These are phyloP conservation scores for Pogonophryne albipinna DNA, from an alignment of 2,797 vertebrate genomes.

Conservation along the genomic window DNA sequence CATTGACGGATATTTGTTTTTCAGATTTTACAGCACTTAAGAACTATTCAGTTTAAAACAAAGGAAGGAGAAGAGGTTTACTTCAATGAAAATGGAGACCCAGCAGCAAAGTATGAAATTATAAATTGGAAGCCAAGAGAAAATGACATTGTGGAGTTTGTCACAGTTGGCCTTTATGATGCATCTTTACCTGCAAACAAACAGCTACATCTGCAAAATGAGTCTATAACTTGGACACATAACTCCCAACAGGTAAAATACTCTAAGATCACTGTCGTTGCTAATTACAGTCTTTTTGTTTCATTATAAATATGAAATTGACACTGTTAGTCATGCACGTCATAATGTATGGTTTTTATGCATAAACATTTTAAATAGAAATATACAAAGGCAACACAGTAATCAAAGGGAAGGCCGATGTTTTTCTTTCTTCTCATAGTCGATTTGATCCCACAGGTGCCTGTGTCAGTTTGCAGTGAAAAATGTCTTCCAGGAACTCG, in stretches of 20 bases:
- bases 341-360: no score
- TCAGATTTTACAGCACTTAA: slow-evolving; percentile 75
- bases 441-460: slow-evolving; percentile 56
- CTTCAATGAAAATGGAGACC: slow-evolving; percentile 82
- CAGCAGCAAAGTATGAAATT: slow-evolving; percentile 82
- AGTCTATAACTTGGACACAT: slow-evolving; percentile 70
- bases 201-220: slow-evolving; percentile 64
- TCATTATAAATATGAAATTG: no score
- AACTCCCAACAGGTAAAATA: slow-evolving; percentile 62
- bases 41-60: slow-evolving; percentile 67
- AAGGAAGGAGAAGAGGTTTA: slow-evolving; percentile 77
- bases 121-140: slow-evolving; percentile 81
- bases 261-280: background rate
- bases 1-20: background rate
- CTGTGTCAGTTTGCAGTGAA: slow-evolving; percentile 61
- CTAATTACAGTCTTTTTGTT: background rate
- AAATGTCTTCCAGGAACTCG: no score
- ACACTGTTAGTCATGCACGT: no score
- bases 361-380: no score
- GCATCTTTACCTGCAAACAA: slow-evolving; percentile 64
- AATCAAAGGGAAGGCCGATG: no score
- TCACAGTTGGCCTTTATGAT: slow-evolving; percentile 81
- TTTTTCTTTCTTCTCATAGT: background rate
- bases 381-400: no score
- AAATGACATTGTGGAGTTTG: slow-evolving; percentile 68